Evolutionary conservation across 2,113 vertebrate species (phyloP).

Genomic region (Trematomus loennbergii): DNA sequence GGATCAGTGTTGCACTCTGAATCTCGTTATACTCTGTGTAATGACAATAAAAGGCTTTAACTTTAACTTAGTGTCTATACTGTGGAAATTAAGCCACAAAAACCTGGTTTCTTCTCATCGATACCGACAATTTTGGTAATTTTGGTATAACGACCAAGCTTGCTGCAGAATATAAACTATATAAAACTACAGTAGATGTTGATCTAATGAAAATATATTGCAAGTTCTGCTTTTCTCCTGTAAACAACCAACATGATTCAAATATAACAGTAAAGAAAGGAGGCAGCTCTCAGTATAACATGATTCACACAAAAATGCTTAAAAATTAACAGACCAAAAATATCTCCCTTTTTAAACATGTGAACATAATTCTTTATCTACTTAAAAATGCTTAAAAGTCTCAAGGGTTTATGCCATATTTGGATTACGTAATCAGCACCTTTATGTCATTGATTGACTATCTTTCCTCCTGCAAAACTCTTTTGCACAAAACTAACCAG

Average conservation of each 20-base stretch:
- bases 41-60: no score
- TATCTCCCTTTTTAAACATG: background rate
- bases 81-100: no score
- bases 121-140: no score
- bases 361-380: background rate
- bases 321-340: background rate
- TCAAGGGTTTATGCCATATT: background rate
- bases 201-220: no score
- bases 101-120: background rate
- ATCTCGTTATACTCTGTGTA: no score
- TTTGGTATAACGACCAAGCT: background rate
- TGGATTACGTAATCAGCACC: background rate
- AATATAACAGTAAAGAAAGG: background rate
- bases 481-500: no score
- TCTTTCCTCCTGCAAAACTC: background rate
- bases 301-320: background rate
- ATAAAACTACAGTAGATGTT: background rate
- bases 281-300: background rate
- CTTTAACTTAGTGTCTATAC: no score
- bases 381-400: background rate
- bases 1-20: no score
- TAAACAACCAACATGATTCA: slow-evolving; percentile 7
- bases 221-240: background rate
- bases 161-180: background rate
- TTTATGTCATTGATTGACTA: background rate